Percentiles rank a stretch among this genome's conserved stretches.
These are phyloP conservation scores for Drosophila melanosoma DNA, from an alignment of 2,888 invertebrate genomes.

Conservation along the genomic window DNA sequence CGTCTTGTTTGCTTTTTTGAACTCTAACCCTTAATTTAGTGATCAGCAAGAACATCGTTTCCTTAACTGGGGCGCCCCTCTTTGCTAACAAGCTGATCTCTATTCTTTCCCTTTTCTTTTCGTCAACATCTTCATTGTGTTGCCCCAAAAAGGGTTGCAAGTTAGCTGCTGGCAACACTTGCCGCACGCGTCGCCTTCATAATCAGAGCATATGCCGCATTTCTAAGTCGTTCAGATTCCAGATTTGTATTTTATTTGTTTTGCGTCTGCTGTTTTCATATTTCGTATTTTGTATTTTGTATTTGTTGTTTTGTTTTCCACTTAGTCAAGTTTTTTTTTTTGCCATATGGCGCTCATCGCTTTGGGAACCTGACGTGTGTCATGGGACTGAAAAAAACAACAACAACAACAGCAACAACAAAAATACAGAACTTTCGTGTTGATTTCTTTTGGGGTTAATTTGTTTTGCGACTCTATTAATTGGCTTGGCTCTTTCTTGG, in stretches of 20 bases:
- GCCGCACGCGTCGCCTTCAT: conserved; percentile 51
- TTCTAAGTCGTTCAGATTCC: conserved; percentile 28
- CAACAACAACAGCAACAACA: neutral
- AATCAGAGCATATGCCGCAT: conserved; percentile 67
- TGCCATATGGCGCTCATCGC: conserved; percentile 78
- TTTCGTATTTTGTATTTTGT: conserved; percentile 11
- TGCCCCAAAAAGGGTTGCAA: conserved; percentile 44
- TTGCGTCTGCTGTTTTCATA: conserved; percentile 21
- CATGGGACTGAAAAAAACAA: conserved; percentile 20
- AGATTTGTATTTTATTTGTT: conserved; percentile 50
- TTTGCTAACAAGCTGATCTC: conserved; percentile 31
- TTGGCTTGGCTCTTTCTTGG: conserved; percentile 51
- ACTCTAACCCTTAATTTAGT: conserved; percentile 73
- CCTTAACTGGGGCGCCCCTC: conserved; percentile 40
- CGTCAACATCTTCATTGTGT: conserved; percentile 40
- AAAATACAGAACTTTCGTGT: conserved; percentile 61
- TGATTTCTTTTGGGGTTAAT: conserved; percentile 76
- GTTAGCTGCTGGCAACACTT: conserved; percentile 26
- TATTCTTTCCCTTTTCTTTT: conserved; percentile 19
- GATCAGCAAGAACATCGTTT: conserved; percentile 44
- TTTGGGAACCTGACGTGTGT: conserved; percentile 78
- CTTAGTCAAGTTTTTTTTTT: conserved; percentile 35
- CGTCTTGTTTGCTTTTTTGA: conserved; percentile 52
- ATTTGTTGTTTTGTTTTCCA: conserved; percentile 37
- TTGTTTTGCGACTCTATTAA: conserved; percentile 79